Evolutionary conservation across 2,113 vertebrate genomes (phyloP).

Genomic region (Gobius niger): DNA sequence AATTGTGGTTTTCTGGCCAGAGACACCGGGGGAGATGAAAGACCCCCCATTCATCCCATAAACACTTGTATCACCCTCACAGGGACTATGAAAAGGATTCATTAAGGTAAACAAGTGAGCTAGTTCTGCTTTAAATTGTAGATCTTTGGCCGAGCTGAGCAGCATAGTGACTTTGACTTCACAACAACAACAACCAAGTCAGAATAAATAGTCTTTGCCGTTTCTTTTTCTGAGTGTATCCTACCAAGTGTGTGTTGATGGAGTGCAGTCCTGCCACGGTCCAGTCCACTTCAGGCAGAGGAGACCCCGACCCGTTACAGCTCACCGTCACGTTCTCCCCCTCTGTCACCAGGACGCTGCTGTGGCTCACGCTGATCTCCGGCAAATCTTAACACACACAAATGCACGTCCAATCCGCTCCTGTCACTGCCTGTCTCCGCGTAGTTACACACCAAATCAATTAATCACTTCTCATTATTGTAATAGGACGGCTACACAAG

Average conservation of each 20-base stretch:
- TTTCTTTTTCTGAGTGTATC: conserved; percentile 17
- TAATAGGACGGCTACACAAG: conserved; percentile 39
- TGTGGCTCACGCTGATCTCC: conserved; percentile 93
- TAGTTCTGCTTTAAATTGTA: too few relatives aligned
- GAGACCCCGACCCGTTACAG: conserved; percentile 92
- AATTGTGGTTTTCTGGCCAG: too few relatives aligned
- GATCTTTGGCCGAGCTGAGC: too few relatives aligned
- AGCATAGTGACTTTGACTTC: too few relatives aligned
- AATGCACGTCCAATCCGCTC: neutral
- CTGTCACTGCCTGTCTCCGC: conserved; percentile 28
- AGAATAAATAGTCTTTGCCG: neutral
- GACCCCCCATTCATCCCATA: too few relatives aligned
- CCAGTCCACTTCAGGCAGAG: conserved; percentile 96
- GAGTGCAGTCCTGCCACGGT: conserved; percentile 89
- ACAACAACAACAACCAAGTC: too few relatives aligned
- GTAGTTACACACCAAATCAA: conserved; percentile 47
- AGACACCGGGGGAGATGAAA: too few relatives aligned
- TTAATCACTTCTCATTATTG: conserved; percentile 55
- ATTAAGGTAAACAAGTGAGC: too few relatives aligned
- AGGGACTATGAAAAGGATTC: too few relatives aligned
- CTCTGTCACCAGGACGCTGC: conserved; percentile 88
- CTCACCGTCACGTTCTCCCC: conserved; percentile 92
- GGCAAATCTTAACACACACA: conserved; percentile 81
- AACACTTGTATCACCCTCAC: too few relatives aligned
- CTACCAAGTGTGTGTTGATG: conserved; percentile 96